phyloP scores from a whole-genome alignment of 2,113 vertebrate genomes.

The Dissostichus mawsoni region DNA sequence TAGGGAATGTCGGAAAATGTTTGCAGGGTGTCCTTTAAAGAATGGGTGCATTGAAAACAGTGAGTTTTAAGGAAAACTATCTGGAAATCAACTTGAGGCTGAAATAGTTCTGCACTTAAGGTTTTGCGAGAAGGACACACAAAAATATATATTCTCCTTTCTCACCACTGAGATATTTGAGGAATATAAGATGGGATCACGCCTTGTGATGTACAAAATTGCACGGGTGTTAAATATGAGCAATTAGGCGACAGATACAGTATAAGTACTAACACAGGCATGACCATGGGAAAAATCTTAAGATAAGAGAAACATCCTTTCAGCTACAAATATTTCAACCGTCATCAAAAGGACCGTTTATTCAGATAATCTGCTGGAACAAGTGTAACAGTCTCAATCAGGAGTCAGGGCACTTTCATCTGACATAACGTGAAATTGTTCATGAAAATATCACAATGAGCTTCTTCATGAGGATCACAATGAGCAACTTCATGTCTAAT shows the following conservation, averaged over 20 bases:
- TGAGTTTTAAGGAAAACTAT: neutral
- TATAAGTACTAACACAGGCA: conserved; percentile 23
- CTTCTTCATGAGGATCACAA: conserved; percentile 52
- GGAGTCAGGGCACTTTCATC: conserved; percentile 41
- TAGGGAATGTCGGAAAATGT: neutral
- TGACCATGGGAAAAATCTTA: conserved; percentile 32
- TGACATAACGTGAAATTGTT: conserved; percentile 52
- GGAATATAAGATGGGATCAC: neutral
- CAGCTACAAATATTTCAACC: conserved; percentile 21
- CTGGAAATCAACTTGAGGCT: conserved; percentile 1
- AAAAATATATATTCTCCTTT: neutral
- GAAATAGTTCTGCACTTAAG: neutral
- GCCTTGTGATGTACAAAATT: conserved; percentile 37
- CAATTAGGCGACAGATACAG: conserved; percentile 39
- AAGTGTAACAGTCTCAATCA: conserved; percentile 30
- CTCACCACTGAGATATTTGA: neutral
- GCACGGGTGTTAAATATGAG: conserved; percentile 40
- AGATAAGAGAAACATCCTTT: conserved; percentile 39
- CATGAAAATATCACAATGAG: conserved; percentile 34
- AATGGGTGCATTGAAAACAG: neutral
- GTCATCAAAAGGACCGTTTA: conserved; percentile 60
- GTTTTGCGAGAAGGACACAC: neutral
- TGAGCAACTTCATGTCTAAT: conserved; percentile 52
- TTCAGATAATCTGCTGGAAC: conserved; percentile 38
- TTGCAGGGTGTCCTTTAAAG: neutral